phyloP scores from a whole-genome alignment of 2,113 vertebrate species.

The Mesembrinibis cayennensis region DNA sequence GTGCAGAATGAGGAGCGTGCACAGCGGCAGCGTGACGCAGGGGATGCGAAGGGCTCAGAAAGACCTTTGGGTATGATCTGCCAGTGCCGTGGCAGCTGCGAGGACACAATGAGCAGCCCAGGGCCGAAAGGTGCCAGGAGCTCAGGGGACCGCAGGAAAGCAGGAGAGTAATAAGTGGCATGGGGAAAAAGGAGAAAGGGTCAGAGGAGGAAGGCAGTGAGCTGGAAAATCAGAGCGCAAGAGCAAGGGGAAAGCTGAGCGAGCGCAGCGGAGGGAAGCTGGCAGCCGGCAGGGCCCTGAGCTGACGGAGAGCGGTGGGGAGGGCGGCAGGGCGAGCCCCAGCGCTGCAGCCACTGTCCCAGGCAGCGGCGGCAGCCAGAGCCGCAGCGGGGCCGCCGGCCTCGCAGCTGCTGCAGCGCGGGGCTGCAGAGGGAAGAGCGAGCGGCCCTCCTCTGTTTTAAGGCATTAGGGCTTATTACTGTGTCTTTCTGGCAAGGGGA shows the following conservation, averaged over 20 bases:
- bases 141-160: not conserved
- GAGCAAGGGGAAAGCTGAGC: not conserved
- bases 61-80: not conserved
- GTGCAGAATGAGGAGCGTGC: not conserved
- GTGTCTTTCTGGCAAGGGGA: accelerated
- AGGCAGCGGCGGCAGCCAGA: too few species aligned
- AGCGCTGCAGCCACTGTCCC: not conserved
- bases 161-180: not conserved
- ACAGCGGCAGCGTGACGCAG: not conserved
- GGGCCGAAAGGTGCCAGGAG: not conserved
- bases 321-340: not conserved
- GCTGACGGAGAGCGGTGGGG: not conserved
- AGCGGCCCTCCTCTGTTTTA: accelerated
- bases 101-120: not conserved
- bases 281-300: not conserved
- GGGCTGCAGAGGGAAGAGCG: accelerated
- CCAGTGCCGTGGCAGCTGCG: not conserved
- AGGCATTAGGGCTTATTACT: accelerated
- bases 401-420: accelerated
- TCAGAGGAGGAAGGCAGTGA: not conserved
- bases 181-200: not conserved
- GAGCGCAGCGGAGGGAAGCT: not conserved
- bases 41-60: not conserved
- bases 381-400: not conserved
- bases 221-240: not conserved